Conservation (phyloP, 2,113 vertebrate genomes). For the Serilophus lunatus region DNA sequence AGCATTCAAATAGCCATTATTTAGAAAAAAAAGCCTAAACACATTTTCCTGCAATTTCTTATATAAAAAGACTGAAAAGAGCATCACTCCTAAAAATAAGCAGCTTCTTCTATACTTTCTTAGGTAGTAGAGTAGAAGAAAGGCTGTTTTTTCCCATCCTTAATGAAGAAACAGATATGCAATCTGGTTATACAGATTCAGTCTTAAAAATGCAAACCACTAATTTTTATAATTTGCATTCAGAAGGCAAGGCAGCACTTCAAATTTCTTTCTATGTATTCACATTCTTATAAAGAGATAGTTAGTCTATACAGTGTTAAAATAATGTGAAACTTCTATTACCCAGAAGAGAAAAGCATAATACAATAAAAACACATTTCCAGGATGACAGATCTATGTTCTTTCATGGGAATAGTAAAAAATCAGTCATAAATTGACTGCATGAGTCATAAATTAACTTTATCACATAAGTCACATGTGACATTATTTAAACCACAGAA, state of each 20-base stretch:
- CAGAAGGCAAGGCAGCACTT: background rate
- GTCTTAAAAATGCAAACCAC: background rate
- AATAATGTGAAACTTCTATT: background rate
- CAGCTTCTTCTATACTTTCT: background rate
- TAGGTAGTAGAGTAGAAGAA: background rate
- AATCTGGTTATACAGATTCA: background rate
- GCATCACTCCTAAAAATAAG: background rate
- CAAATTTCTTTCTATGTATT: background rate
- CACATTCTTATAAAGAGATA: background rate
- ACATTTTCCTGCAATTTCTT: background rate
- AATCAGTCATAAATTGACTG: background rate
- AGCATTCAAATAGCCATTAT: background rate
- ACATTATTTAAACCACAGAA: background rate
- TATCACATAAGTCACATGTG: background rate
- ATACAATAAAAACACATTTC: background rate
- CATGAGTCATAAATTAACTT: conserved; percentile 31
- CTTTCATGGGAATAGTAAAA: background rate
- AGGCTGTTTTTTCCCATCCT: background rate
- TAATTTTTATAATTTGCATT: background rate
- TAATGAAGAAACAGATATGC: background rate
- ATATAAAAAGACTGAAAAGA: background rate
- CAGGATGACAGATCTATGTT: background rate
- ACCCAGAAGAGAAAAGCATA: background rate
- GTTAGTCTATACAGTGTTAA: background rate
- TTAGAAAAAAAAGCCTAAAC: background rate